Base-by-base conservation (phyloP, 1,140 invertebrate genomes). In the Chrysoperla carnea region DNA sequence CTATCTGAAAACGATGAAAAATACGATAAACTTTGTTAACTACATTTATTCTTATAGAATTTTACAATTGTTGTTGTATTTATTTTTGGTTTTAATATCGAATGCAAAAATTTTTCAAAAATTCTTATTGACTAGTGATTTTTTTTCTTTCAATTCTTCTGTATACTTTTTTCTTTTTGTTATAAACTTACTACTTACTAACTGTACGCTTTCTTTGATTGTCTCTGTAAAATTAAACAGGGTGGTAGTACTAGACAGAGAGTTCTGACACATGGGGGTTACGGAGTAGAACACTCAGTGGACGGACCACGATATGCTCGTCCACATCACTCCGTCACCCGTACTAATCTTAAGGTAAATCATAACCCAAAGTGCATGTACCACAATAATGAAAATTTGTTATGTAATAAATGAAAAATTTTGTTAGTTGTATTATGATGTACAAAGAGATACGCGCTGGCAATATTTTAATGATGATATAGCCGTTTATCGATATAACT, bases 261-360 rank as follows among this genome's bases (percentile, higher is more conserved):
- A 23, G 17, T 23, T 23, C 17, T 23, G 17, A 23, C 17, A 23
- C 17, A 23, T 23, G 17, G 17, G 17, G 59, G 57, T 56, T 63
- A 61, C 53, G 51, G 58, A 54, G 57, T 63, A 61, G 60, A 62
- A 58, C 58, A 56, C 50, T 56, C 57, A 51, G 56, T 61, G 55
- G 57, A 60, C 55, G 58, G 58, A 47, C 59, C 57, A 50, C 56
- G 55, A 52, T 60, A 62, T 60, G 58, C 56, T 54, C 54, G 60
- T 53, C 31, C 31, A 33, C 31, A 33, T 33, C 31, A 11, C 31
- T 33, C 31, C 8, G 31, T 12, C 31, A 33, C 51, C 57, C 56
- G 54, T 57, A 45, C 53, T 56, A 46, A 31, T 40, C 46, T 46
- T 42, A 54, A 54, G 52, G 53, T 55, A 53, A 53, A 42, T 40